A percentile compares a stretch with the other conserved stretches of the same genome.
Evolutionary conservation across 1,140 invertebrate genomes (phyloP).

Genomic region (Harlomillsia oculata): DNA sequence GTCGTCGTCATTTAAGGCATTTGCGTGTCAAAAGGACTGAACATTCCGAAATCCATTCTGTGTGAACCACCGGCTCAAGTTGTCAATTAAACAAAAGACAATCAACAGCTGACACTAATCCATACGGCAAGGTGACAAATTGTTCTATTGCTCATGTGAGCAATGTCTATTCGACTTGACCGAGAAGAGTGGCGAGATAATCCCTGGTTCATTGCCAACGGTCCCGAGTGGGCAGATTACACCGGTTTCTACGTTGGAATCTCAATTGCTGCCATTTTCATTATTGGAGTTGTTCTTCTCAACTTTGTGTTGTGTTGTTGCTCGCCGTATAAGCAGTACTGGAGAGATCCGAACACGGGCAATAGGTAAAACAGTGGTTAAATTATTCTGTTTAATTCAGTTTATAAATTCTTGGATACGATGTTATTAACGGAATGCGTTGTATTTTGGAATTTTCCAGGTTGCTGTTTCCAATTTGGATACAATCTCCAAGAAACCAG

Average conservation of each 20-base stretch:
- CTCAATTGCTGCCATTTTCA: conserved; percentile 61
- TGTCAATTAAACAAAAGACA: too few relatives aligned
- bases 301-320: conserved; percentile 69
- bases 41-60: too few relatives aligned
- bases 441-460: not conserved
- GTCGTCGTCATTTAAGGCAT: too few relatives aligned
- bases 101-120: too few relatives aligned
- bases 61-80: too few relatives aligned
- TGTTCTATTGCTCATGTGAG: too few relatives aligned
- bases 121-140: too few relatives aligned
- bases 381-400: too few relatives aligned
- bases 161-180: conserved; percentile 52
- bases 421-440: not conserved
- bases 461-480: conserved; percentile 56
- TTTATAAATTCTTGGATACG: not conserved
- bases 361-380: conserved; percentile 35
- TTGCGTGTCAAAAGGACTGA: too few relatives aligned
- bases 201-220: conserved; percentile 51
- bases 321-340: conserved; percentile 64
- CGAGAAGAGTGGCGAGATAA: conserved; percentile 54
- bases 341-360: conserved; percentile 69
- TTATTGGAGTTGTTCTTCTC: conserved; percentile 56
- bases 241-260: conserved; percentile 64
- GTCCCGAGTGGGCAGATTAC: conserved; percentile 50
- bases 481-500: conserved; percentile 61